phyloP scores from a whole-genome alignment of 53 echinoderm and acorn worm species.

The Paracentrotus lividus region DNA sequence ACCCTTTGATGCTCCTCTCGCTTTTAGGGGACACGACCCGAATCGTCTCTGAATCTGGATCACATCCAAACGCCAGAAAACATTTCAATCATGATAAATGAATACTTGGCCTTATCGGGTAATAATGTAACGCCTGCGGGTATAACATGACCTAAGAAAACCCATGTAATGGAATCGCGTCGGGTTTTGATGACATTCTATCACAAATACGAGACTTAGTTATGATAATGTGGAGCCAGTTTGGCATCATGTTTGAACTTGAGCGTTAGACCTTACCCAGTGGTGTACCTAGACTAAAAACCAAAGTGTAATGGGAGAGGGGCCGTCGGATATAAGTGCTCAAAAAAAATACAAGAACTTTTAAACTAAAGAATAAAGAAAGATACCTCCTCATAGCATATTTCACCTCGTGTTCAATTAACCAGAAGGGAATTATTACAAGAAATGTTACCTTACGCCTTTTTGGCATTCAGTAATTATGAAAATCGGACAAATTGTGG shows the following conservation, averaged over 20 bases:
- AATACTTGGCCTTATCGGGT: not conserved
- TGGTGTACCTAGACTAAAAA: too few species aligned
- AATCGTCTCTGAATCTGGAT: not conserved
- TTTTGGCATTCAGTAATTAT: too few species aligned
- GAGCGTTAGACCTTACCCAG: not conserved
- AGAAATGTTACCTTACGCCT: too few species aligned
- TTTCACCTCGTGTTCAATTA: too few species aligned
- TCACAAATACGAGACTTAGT: not conserved
- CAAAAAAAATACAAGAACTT: too few species aligned
- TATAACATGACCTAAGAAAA: not conserved
- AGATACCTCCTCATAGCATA: too few species aligned
- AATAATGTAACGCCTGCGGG: conserved; percentile 23
- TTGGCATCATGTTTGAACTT: not conserved
- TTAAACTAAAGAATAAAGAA: too few species aligned
- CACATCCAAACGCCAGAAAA: not conserved
- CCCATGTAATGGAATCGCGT: not conserved
- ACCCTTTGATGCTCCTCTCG: too few species aligned
- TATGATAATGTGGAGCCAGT: conserved; percentile 21
- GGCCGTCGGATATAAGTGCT: not conserved
- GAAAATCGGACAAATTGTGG: too few species aligned
- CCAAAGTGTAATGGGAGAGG: not conserved
- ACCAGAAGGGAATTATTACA: too few species aligned
- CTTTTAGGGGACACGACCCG: too few species aligned
- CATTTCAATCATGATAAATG: conserved; percentile 16
- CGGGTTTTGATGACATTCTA: not conserved